Percentiles rank a stretch among this genome's conserved stretches.
These are phyloP conservation scores for Mus spretus DNA, from an alignment of 2,797 vertebrate genomes.

Conservation along the genomic window DNA sequence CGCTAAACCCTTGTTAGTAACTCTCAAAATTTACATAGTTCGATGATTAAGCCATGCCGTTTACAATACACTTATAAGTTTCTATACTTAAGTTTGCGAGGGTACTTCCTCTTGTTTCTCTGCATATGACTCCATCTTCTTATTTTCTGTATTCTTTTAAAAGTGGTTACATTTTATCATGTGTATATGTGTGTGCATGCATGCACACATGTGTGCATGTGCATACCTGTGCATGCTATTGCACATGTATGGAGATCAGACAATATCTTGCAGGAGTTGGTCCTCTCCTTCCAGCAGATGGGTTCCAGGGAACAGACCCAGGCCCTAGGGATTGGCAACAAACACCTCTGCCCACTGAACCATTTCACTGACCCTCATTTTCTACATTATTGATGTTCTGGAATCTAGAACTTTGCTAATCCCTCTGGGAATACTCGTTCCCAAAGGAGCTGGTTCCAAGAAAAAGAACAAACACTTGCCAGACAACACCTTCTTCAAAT, in stretches of 20 bases:
- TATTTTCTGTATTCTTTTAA: constrained; percentile 19
- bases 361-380: background rate
- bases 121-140: constrained; percentile 11
- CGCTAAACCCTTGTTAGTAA: constrained; percentile 12
- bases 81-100: background rate
- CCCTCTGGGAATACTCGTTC: background rate
- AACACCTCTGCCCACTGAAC: background rate
- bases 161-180: background rate
- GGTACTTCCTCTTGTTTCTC: background rate
- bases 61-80: constrained; percentile 11
- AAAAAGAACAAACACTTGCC: constrained; percentile 2
- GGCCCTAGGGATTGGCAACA: background rate
- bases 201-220: background rate
- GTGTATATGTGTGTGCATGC: background rate
- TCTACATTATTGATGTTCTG: constrained; percentile 24
- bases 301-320: background rate
- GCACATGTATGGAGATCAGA: background rate
- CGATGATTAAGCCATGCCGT: background rate
- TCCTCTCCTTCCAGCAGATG: background rate
- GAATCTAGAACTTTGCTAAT: background rate
- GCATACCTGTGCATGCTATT: background rate
- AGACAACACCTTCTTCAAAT: constrained; percentile 39
- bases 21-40: background rate
- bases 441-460: background rate
- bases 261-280: background rate